Percentiles rank a stretch among this genome's conserved stretches.
Evolutionary conservation across 1,140 invertebrate genomes (phyloP).

Genomic region (Cydia strobilella): DNA sequence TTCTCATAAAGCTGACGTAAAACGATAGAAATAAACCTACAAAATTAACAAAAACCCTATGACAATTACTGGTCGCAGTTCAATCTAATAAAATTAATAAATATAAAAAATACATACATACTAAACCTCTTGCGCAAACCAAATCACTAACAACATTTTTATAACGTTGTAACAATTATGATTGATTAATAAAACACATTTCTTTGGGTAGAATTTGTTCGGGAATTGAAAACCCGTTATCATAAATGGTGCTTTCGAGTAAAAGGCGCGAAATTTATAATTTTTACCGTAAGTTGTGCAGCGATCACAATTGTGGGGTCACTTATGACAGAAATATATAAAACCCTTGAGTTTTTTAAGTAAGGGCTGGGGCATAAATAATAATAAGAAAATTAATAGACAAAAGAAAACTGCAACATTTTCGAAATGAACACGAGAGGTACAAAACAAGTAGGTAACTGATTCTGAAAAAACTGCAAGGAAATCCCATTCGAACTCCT

Average conservation of each 20-base stretch:
- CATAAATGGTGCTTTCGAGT: constrained; percentile 54
- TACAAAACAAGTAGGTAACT: too few relatives aligned
- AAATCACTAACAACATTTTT: constrained; percentile 2
- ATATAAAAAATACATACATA: not conserved
- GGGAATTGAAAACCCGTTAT: constrained; percentile 58
- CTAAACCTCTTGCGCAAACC: not conserved
- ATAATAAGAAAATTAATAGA: too few relatives aligned
- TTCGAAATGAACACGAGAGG: too few relatives aligned
- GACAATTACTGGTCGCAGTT: too few relatives aligned
- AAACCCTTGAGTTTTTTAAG: not conserved
- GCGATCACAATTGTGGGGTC: constrained; percentile 37
- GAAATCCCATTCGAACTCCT: too few relatives aligned
- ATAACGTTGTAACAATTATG: not conserved
- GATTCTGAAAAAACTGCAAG: too few relatives aligned
- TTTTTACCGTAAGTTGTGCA: constrained; percentile 51
- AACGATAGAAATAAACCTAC: too few relatives aligned
- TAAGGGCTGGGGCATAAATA: not conserved
- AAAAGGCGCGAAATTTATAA: constrained; percentile 64
- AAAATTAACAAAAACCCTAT: too few relatives aligned
- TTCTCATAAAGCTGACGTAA: too few relatives aligned
- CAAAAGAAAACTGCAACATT: too few relatives aligned
- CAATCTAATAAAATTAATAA: not conserved
- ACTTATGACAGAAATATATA: not conserved
- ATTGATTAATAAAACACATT: constrained; percentile 24
- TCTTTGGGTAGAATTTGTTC: constrained; percentile 43